A percentile compares a stretch with the other conserved stretches of the same genome.
These are phyloP conservation scores for Charadrius vociferus DNA, from an alignment of 2,113 vertebrate species.

Conservation along the genomic window DNA sequence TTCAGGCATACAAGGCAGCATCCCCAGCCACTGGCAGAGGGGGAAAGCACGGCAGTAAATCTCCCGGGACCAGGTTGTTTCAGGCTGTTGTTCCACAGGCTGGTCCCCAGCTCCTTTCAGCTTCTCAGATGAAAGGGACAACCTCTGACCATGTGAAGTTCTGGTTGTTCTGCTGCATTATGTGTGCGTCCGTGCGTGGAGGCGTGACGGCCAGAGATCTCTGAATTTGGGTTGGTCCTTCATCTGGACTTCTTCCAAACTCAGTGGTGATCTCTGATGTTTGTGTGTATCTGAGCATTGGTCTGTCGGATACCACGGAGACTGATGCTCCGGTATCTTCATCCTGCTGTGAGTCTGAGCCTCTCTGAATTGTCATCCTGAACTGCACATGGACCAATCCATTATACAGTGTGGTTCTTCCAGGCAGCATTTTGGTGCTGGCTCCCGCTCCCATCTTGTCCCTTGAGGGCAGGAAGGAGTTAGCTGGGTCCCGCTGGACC, in stretches of 20 bases:
- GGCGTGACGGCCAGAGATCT: not conserved
- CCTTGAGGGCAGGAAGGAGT: not conserved
- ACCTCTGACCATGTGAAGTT: not conserved
- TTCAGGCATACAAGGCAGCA: not conserved
- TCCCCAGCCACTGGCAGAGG: not conserved
- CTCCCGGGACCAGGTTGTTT: not conserved
- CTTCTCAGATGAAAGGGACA: not conserved
- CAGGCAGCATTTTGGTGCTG: not conserved
- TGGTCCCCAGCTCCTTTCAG: not conserved
- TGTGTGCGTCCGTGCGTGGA: not conserved
- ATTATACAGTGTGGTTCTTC: not conserved
- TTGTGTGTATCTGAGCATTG: not conserved
- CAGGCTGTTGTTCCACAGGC: not conserved
- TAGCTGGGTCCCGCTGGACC: not conserved
- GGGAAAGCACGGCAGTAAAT: not conserved
- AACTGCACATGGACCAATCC: not conserved
- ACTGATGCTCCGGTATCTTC: rapidly evolving
- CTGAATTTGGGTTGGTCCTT: not conserved
- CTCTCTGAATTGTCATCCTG: not conserved
- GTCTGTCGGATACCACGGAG: rapidly evolving
- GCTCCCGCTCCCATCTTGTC: not conserved
- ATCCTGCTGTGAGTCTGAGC: not conserved
- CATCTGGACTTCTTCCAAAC: not conserved
- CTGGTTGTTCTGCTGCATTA: not conserved
- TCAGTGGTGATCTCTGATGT: rapidly evolving